phyloP scores from a whole-genome alignment of 2,113 vertebrate species.

The Gymnogyps californianus region DNA sequence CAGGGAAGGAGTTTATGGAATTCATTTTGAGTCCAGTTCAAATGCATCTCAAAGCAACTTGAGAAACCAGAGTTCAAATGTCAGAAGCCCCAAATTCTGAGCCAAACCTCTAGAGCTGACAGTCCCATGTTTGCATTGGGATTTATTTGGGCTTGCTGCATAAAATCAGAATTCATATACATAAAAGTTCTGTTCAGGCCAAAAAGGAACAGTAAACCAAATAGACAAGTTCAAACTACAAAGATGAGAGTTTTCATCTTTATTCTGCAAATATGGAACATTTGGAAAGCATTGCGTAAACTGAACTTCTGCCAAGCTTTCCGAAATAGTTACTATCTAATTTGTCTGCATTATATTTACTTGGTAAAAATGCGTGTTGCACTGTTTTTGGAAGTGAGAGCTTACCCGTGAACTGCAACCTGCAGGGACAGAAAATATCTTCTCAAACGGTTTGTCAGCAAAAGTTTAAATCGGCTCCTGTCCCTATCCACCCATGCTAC shows the following conservation, averaged over 20 bases:
- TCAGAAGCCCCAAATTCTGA: background rate
- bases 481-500: background rate
- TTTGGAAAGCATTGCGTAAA: constrained; percentile 67
- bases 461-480: background rate
- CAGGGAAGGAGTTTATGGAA: background rate
- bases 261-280: constrained; percentile 59
- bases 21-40: background rate
- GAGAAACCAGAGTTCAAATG: background rate
- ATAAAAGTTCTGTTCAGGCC: background rate
- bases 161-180: background rate
- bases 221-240: constrained; percentile 46
- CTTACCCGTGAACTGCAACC: background rate
- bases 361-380: constrained; percentile 42
- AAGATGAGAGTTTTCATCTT: constrained; percentile 63
- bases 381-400: constrained; percentile 51
- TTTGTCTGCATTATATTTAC: constrained; percentile 50
- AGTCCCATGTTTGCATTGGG: background rate
- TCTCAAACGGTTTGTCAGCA: background rate
- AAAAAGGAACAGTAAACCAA: constrained; percentile 41
- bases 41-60: background rate
- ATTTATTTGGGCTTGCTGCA: constrained; percentile 14
- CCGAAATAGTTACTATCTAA: constrained; percentile 57
- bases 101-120: background rate
- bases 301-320: constrained; percentile 59
- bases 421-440: background rate